Base-by-base conservation (phyloP, 2,797 vertebrate genomes). In the Pseudochirops corinnae region DNA sequence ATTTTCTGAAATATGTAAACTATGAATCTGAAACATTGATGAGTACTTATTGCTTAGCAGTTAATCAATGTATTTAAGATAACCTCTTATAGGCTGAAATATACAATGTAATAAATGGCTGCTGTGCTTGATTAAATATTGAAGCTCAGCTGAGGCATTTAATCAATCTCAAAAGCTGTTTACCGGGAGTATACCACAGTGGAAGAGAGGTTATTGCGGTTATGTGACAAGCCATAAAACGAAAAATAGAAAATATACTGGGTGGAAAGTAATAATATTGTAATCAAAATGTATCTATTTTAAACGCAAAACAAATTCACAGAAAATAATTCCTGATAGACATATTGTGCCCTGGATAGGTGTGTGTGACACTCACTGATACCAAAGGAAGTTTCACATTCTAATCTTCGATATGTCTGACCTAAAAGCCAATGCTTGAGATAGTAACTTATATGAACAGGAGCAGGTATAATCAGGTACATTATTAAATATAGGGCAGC, bases 1-100 rank as follows among this genome's bases (percentile, higher is more conserved):
- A 31, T 95, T 92, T 96, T 90, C 95, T 46, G 95, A 93, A 82
- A 90, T 93, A 95, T 53, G 94, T 92, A 94, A 95, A 93, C 29
- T 11, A 9, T 26, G 92, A 95, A 3, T 56, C n/a, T 50, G 50
- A 33, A 90, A 53, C 95, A 14, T 0, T 5, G 95, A 53, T 12
- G 92, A 56, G 74, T 28, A 4, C 28, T 60, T 90, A 62, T 0
- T 0, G 6, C 74, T 1, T 0, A 11, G 92, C 92, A 9, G 90
- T 96, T 90, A 55, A 94, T 97, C 96, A 95, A 53, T 39, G 95
- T 31, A 46, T 56, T 93, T 93, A 56, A 94, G 46, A 50, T 50
- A 93, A 5, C 56, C 94, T 74, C 96, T 90, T 46, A n/a, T 0
- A 46, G 50, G 92, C 58, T 16, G 74, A 93, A 90, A 92, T 95